Percentiles rank a stretch among this genome's conserved stretches.
Conservation (phyloP, 2,113 vertebrate species). For the Anolis sagrei region DNA sequence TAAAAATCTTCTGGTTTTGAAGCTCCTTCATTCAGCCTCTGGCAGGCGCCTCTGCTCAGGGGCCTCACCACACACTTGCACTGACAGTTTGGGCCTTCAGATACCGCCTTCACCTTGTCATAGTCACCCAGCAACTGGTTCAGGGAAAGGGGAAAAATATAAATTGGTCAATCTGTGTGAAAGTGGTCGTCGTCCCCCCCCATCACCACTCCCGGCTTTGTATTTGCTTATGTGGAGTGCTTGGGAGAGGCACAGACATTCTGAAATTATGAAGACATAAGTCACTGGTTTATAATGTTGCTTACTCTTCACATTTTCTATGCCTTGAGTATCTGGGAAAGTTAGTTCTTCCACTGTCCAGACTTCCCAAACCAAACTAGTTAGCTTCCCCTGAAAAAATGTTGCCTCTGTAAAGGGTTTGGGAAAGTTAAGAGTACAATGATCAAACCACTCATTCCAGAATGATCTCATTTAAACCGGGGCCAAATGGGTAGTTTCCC, state of each 20-base stretch:
- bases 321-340: background rate
- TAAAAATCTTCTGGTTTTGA: slow-evolving; percentile 85
- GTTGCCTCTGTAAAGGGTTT: accelerated
- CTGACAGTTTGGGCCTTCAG: slow-evolving; percentile 91
- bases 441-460: slow-evolving; percentile 4
- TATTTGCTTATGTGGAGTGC: background rate
- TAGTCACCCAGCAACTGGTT: slow-evolving; percentile 94
- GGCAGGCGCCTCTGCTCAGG: slow-evolving; percentile 88
- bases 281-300: slow-evolving; percentile 13
- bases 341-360: slow-evolving; percentile 4
- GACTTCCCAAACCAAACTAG: slow-evolving; percentile 4
- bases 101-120: slow-evolving; percentile 95
- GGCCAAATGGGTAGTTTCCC: background rate
- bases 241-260: background rate
- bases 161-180: slow-evolving; percentile 32
- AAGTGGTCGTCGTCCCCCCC: background rate
- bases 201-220: accelerated
- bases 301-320: slow-evolving; percentile 5
- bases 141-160: slow-evolving; percentile 63
- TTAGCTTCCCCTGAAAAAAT: background rate
- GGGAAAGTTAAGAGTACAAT: background rate
- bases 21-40: slow-evolving; percentile 80
- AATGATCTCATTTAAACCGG: background rate
- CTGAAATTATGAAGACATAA: background rate
- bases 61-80: slow-evolving; percentile 96